Conservation (phyloP, 2,888 invertebrate species). For the Dendrolimus houi region DNA sequence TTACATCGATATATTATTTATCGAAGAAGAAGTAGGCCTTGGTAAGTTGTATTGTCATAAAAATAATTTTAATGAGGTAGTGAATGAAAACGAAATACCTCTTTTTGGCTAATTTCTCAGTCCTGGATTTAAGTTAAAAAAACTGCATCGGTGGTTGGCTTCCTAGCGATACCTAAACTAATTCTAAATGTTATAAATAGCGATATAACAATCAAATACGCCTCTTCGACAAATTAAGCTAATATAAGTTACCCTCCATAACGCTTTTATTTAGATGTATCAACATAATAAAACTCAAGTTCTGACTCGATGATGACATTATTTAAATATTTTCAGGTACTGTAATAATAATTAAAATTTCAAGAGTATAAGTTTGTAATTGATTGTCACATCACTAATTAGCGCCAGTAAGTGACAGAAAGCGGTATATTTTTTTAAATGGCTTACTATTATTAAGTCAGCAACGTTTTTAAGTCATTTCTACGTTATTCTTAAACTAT, state of each 20-base stretch:
- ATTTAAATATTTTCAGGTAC: no score
- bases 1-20: background rate
- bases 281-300: no score
- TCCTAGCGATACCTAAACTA: conserved; percentile 68
- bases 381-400: conserved; percentile 3
- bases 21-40: conserved; percentile 8
- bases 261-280: no score
- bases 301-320: no score
- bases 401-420: background rate
- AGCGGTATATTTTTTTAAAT: background rate
- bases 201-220: background rate
- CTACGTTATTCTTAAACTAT: conserved; percentile 28
- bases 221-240: no score
- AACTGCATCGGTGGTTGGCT: conserved; percentile 33
- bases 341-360: background rate
- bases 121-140: background rate
- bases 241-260: no score
- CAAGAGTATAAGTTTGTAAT: background rate
- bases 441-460: background rate
- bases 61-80: conserved; percentile 17
- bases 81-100: conserved; percentile 6
- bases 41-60: conserved; percentile 15
- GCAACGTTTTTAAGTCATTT: background rate
- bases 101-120: conserved; percentile 4
- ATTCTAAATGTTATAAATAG: conserved; percentile 18